Evolutionary conservation across 1,140 invertebrate species (phyloP).

Genomic region (Platyscapa corneri): DNA sequence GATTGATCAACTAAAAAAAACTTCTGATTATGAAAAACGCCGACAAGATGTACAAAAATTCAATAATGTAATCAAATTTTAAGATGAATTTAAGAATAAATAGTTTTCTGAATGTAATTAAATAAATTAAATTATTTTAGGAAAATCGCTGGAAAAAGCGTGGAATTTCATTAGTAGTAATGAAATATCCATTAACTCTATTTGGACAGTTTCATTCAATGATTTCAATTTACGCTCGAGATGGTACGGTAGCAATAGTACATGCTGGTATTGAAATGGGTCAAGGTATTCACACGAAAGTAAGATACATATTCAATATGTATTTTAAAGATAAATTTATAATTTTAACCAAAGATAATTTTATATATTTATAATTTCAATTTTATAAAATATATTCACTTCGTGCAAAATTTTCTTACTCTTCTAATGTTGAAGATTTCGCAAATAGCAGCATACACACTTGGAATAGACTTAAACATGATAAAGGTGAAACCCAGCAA

Average conservation of each 20-base stretch:
- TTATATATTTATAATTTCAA: neutral
- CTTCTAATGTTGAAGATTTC: conserved; percentile 72
- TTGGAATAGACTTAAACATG: conserved; percentile 83
- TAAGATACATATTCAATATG: conserved; percentile 53
- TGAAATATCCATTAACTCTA: conserved; percentile 79
- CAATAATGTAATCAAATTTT: conserved; percentile 74
- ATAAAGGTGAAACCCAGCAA: conserved; percentile 81
- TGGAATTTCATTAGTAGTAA: conserved; percentile 81
- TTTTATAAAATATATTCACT: neutral
- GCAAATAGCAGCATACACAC: conserved; percentile 84
- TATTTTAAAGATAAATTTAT: neutral
- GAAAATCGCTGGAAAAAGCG: conserved; percentile 86
- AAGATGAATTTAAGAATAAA: no score
- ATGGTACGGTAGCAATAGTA: conserved; percentile 84
- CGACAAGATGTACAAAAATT: conserved; percentile 76
- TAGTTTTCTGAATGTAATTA: no score
- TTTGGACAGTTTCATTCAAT: conserved; percentile 78
- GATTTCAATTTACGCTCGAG: conserved; percentile 83
- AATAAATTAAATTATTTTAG: conserved; percentile 50
- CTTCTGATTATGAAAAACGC: conserved; percentile 78
- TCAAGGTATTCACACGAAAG: conserved; percentile 87
- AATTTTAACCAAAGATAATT: neutral
- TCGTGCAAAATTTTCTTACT: neutral
- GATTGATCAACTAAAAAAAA: conserved; percentile 76
- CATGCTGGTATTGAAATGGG: conserved; percentile 90